A percentile compares a stretch with the other conserved stretches of the same genome.
Conservation (phyloP, 2,797 vertebrate species). For the Tympanoctomys barrerae region DNA sequence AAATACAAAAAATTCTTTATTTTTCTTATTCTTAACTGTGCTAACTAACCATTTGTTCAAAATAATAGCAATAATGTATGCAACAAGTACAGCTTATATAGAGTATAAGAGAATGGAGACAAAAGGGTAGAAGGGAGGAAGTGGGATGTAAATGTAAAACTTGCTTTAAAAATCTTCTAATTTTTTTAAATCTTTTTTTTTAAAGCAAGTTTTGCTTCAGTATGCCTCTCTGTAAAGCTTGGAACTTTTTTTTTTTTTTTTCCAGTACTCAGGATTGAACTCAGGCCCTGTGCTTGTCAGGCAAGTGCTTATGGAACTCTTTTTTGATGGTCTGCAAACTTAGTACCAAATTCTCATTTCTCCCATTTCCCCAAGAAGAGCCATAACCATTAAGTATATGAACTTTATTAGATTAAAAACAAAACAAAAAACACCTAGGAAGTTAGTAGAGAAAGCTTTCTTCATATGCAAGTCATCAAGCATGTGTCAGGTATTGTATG, state of each 20-base stretch:
- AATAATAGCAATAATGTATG: not conserved
- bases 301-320: not conserved
- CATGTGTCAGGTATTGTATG: not conserved
- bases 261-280: too few species aligned
- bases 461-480: not conserved
- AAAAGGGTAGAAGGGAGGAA: not conserved
- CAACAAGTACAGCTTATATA: not conserved
- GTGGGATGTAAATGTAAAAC: not conserved
- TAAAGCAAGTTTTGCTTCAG: not conserved
- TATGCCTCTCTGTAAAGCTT: not conserved
- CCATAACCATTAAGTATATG: not conserved
- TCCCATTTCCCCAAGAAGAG: not conserved
- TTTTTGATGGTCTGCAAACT: conserved; percentile 31
- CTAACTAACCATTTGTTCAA: not conserved
- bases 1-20: not conserved
- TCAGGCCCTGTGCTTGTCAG: too few species aligned
- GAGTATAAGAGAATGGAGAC: not conserved
- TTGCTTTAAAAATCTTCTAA: not conserved
- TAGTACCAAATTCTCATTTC: not conserved
- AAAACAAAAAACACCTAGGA: not conserved
- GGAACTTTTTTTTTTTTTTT: too few species aligned
- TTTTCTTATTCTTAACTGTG: not conserved
- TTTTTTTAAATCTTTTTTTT: too few species aligned
- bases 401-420: not conserved
- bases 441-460: not conserved